Conservation (phyloP, 2,113 vertebrate genomes). For the Steatornis caripensis region DNA sequence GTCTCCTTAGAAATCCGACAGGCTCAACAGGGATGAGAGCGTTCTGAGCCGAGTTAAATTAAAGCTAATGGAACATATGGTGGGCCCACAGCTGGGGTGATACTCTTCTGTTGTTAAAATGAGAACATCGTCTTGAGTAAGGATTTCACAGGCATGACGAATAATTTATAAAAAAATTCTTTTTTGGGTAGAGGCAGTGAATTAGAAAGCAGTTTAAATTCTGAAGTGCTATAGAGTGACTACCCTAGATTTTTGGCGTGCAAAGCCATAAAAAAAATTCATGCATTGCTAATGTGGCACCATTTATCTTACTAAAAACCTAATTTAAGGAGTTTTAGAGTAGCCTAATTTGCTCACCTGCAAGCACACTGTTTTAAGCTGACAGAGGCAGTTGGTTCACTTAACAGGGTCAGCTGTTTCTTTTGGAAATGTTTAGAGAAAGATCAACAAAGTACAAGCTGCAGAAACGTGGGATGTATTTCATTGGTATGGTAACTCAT, state of each 20-base stretch:
- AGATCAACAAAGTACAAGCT: neutral
- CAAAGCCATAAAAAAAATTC: neutral
- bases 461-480: neutral
- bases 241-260: neutral
- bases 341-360: neutral
- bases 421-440: neutral
- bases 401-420: neutral
- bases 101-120: neutral
- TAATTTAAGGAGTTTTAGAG: neutral
- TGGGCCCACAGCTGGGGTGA: neutral
- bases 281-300: neutral
- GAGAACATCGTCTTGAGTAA: neutral
- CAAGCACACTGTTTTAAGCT: neutral
- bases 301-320: neutral
- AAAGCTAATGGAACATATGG: neutral
- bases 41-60: rapidly evolving
- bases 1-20: neutral
- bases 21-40: neutral
- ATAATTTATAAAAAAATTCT: neutral
- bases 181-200: neutral
- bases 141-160: neutral
- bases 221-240: neutral
- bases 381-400: neutral
- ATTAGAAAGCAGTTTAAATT: neutral
- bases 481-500: neutral